phyloP scores from a whole-genome alignment of 2,797 vertebrate species.

The Alfaro cultratus region DNA sequence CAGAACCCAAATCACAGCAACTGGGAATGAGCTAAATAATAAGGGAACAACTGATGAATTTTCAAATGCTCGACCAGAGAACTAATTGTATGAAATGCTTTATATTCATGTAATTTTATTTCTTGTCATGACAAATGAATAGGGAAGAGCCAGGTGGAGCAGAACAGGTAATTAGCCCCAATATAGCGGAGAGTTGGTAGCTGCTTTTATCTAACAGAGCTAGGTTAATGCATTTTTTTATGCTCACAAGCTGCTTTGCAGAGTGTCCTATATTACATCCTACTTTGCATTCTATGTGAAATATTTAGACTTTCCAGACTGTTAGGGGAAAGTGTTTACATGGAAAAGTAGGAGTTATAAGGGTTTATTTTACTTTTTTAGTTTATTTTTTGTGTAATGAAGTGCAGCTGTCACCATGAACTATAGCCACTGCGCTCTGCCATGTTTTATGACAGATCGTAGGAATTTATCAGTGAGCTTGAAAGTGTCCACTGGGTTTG shows the following conservation, averaged over 20 bases:
- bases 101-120: slow-evolving; percentile 67
- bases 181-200: slow-evolving; percentile 38
- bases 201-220: slow-evolving; percentile 15
- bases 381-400: background rate
- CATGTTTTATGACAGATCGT: slow-evolving; percentile 80
- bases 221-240: slow-evolving; percentile 43
- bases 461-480: slow-evolving; percentile 80
- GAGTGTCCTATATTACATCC: slow-evolving; percentile 29
- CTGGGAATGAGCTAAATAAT: slow-evolving; percentile 62
- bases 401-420: slow-evolving; percentile 42
- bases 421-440: slow-evolving; percentile 60
- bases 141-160: slow-evolving; percentile 59
- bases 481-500: slow-evolving; percentile 87
- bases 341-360: slow-evolving; percentile 1
- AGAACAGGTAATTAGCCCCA: slow-evolving; percentile 40
- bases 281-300: slow-evolving; percentile 65
- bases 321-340: background rate
- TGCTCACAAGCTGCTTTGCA: slow-evolving; percentile 32
- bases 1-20: slow-evolving; percentile 52
- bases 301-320: slow-evolving; percentile 66
- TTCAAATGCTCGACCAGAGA: slow-evolving; percentile 42
- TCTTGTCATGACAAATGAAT: slow-evolving; percentile 44
- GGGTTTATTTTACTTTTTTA: background rate
- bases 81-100: slow-evolving; percentile 51
- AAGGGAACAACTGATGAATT: slow-evolving; percentile 47